Evolutionary conservation across 2,113 vertebrate species (phyloP).

Genomic region (Forbesichthys agassizii): DNA sequence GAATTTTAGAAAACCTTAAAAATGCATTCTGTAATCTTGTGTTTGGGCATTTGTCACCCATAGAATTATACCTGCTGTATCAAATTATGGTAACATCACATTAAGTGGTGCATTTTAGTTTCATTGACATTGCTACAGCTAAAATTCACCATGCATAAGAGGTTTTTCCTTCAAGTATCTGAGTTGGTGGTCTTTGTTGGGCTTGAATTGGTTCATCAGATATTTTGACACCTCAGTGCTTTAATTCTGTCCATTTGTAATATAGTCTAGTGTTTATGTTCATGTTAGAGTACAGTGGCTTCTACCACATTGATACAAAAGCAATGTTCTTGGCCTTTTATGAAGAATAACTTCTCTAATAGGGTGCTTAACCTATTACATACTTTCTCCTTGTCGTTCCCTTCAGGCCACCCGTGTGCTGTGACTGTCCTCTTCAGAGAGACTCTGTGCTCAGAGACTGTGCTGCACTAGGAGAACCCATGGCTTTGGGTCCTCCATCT

Average conservation of each 20-base stretch:
- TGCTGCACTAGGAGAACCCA: slow-evolving; percentile 58
- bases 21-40: no score
- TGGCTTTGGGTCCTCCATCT: slow-evolving; percentile 60
- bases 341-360: not conserved
- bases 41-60: no score
- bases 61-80: not conserved
- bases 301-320: no score
- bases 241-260: slow-evolving; percentile 4
- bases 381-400: not conserved
- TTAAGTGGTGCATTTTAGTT: not conserved
- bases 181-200: slow-evolving; percentile 1
- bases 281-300: not conserved
- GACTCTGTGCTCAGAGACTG: slow-evolving; percentile 55
- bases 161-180: not conserved
- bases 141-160: not conserved
- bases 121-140: not conserved
- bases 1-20: no score
- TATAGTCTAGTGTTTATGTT: not conserved
- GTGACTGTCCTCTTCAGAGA: slow-evolving; percentile 54
- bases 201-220: slow-evolving; percentile 3
- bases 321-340: not conserved
- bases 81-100: not conserved
- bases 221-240: not conserved
- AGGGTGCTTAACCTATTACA: not conserved
- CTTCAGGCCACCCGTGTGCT: slow-evolving; percentile 47